Evolutionary conservation across 1,140 invertebrate species (phyloP), one percentile per base, ranked within the genome.

Genomic region (Ceratina australensis): DNA sequence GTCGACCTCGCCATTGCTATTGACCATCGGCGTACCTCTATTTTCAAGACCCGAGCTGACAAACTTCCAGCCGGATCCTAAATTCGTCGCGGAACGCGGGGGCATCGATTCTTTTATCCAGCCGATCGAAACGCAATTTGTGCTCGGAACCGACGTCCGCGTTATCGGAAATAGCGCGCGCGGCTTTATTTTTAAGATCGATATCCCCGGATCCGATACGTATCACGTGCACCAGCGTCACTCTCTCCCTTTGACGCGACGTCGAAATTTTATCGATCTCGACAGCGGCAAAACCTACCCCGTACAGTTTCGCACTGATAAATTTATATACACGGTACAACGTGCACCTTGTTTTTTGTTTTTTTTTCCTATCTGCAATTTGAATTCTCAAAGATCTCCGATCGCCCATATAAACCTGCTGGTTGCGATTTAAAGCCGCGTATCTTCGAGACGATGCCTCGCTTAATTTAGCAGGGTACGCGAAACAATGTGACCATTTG

Each of bases 401-500:
- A 33, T 42, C 33, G 33, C 0, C 33, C 33, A 10, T 42, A 42
- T 42, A 7, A 42, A 42, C 33, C 10, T 42, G 33, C 33, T 10
- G 5, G 33, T 42, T 10, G 0, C 64, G 24, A 18, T 68, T 75
- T 75, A 68, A 75, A 28, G 1, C 76, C 54, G 63, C 33, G 73
- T 81, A 72, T 57, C 67, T 82, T 83, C 24, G 76, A 76, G 59
- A 69, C 68, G 63, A 50, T 42, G 64, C 64, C 71, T 60, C 76
- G 60, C 72, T 83, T 79, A 83, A 80, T 84, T 80, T 80, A 84
- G 61, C 71, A 57, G 50, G 64, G 72, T 66, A 66, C 76, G 78
- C 79, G 79, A 72, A 83, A 84, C 79, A 84, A 84, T 84, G 82
- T 56, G 81, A 67, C 81, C 82, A 69, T 83, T 84, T 80, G 83